A percentile compares a stretch with the other conserved stretches of the same genome.
These are phyloP conservation scores for Ginglymostoma cirratum DNA, from an alignment of 2,113 vertebrate genomes.

Conservation along the genomic window DNA sequence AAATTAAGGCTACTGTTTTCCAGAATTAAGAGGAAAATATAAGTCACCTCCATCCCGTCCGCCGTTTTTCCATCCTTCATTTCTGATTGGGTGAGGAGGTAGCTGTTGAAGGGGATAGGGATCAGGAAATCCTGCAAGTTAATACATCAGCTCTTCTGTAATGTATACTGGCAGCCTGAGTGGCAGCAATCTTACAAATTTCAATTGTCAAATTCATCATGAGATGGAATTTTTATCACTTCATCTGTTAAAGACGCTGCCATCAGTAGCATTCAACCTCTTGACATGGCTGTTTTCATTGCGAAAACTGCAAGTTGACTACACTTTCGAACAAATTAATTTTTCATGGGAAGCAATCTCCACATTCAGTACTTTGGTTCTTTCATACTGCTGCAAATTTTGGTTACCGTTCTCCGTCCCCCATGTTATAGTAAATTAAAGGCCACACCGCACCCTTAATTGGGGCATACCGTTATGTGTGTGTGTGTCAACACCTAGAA, in stretches of 20 bases:
- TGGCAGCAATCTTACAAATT: neutral
- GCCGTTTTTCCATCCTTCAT: neutral
- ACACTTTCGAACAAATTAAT: neutral
- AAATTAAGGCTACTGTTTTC: neutral
- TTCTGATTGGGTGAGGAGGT: neutral
- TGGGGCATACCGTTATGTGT: neutral
- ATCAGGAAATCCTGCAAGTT: neutral
- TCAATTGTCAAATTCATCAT: neutral
- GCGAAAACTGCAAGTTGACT: neutral
- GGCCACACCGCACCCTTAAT: neutral
- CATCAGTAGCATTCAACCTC: neutral
- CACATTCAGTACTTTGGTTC: neutral
- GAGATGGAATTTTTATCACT: neutral
- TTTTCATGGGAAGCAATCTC: conserved; percentile 26
- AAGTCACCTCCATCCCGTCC: neutral
- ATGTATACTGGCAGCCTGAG: neutral
- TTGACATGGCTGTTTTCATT: neutral
- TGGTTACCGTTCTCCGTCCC: neutral
- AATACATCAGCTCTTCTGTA: neutral
- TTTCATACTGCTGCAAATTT: neutral
- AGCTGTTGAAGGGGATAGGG: neutral
- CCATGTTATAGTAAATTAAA: neutral
- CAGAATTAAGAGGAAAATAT: neutral
- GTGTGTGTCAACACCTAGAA: neutral
- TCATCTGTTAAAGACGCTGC: conserved; percentile 1